phyloP scores from a whole-genome alignment of 2,888 invertebrate genomes.

The Tinea semifulvella region DNA sequence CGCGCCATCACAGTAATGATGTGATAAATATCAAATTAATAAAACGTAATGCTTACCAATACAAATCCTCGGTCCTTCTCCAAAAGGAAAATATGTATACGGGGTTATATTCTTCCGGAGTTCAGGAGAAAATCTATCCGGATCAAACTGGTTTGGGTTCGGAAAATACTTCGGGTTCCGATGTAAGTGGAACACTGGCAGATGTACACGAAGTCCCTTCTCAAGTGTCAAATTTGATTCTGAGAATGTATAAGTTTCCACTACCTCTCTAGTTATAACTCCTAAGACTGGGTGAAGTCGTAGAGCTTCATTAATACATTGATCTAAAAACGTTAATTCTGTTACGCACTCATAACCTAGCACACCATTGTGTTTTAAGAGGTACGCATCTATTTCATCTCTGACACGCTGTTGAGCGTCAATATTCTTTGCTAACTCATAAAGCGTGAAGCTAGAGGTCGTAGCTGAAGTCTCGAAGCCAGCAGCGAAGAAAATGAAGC shows the following conservation, averaged over 20 bases:
- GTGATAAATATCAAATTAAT: too few relatives aligned
- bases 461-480: slow-evolving; percentile 40
- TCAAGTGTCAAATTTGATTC: slow-evolving; percentile 30
- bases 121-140: slow-evolving; percentile 38
- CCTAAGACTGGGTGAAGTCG: slow-evolving; percentile 41
- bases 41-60: slow-evolving; percentile 38
- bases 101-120: slow-evolving; percentile 32
- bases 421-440: slow-evolving; percentile 33
- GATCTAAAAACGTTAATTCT: slow-evolving; percentile 32
- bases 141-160: slow-evolving; percentile 35
- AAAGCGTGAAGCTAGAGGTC: slow-evolving; percentile 29
- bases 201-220: slow-evolving; percentile 36
- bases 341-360: slow-evolving; percentile 32
- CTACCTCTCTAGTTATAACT: slow-evolving; percentile 34
- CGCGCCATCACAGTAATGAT: too few relatives aligned
- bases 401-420: slow-evolving; percentile 26
- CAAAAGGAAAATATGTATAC: slow-evolving; percentile 44
- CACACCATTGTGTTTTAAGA: slow-evolving; percentile 24
- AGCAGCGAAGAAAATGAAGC: slow-evolving; percentile 51
- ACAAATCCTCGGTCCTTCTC: slow-evolving; percentile 44
- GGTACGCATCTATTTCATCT: slow-evolving; percentile 31
- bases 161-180: slow-evolving; percentile 35
- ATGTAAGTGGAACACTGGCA: slow-evolving; percentile 41
- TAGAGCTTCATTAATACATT: slow-evolving; percentile 35
- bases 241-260: slow-evolving; percentile 36